Evolutionary conservation across 2,888 invertebrate genomes (phyloP).

Genomic region (Stenichneumon culpator): DNA sequence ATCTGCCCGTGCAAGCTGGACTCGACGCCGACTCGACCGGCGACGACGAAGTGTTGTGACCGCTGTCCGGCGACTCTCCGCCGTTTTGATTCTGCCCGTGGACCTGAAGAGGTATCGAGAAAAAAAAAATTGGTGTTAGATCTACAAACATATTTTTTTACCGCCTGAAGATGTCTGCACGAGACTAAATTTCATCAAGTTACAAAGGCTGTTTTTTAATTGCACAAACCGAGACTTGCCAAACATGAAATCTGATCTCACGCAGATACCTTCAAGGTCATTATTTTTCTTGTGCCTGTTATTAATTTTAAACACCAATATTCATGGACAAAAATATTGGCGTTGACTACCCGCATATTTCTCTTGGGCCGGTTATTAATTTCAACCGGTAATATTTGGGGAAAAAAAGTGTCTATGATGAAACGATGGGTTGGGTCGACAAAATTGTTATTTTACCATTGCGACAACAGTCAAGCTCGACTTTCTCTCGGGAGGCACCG

Average conservation of each 20-base stretch:
- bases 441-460: constrained; percentile 77
- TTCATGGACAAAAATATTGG: too few species aligned
- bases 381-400: too few species aligned
- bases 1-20: constrained; percentile 89
- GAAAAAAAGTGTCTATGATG: too few species aligned
- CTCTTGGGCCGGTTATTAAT: too few species aligned
- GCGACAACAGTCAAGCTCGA: constrained; percentile 87
- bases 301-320: too few species aligned
- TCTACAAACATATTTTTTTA: neutral
- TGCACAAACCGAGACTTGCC: too few species aligned
- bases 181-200: too few species aligned
- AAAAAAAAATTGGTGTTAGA: neutral
- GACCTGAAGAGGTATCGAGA: constrained; percentile 74
- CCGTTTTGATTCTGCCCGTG: constrained; percentile 86
- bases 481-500: constrained; percentile 93
- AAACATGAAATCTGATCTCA: too few species aligned
- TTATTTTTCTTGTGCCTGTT: too few species aligned
- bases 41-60: constrained; percentile 93
- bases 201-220: too few species aligned
- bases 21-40: constrained; percentile 92
- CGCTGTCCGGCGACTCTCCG: constrained; percentile 92
- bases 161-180: neutral
- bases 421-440: neutral
- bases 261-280: too few species aligned
- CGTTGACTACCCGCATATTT: too few species aligned